phyloP scores from a whole-genome alignment of 1,140 invertebrate species.

The Macrosteles quadrilineatus region DNA sequence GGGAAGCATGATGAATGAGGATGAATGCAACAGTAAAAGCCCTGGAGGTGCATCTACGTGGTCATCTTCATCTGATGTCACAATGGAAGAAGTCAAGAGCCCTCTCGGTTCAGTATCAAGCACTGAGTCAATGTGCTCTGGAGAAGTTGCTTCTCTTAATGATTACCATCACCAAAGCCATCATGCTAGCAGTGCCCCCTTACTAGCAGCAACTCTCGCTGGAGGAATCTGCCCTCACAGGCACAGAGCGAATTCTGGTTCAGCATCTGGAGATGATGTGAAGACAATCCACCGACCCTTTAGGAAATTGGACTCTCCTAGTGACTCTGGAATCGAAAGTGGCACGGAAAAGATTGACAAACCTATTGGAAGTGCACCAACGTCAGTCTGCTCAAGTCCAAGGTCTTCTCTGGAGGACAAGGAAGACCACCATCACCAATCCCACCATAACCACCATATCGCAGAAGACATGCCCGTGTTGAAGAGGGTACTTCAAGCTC shows the following conservation, averaged over 20 bases:
- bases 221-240: slow-evolving; percentile 64
- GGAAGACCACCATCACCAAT: slow-evolving; percentile 57
- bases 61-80: slow-evolving; percentile 69
- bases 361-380: slow-evolving; percentile 66
- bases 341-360: slow-evolving; percentile 85
- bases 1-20: slow-evolving; percentile 48
- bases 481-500: slow-evolving; percentile 87
- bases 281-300: slow-evolving; percentile 62
- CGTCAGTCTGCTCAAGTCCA: slow-evolving; percentile 81
- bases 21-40: slow-evolving; percentile 54
- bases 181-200: slow-evolving; percentile 63
- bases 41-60: slow-evolving; percentile 60
- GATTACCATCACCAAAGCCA: slow-evolving; percentile 50
- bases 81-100: slow-evolving; percentile 81
- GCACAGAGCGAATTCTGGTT: slow-evolving; percentile 69
- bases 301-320: slow-evolving; percentile 84
- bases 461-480: slow-evolving; percentile 92
- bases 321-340: slow-evolving; percentile 89
- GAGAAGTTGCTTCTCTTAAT: slow-evolving; percentile 62
- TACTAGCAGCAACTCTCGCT: slow-evolving; percentile 75
- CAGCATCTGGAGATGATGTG: slow-evolving; percentile 67
- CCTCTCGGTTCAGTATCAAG: slow-evolving; percentile 83
- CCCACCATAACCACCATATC: slow-evolving; percentile 49
- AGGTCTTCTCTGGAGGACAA: slow-evolving; percentile 82
- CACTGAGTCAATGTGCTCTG: slow-evolving; percentile 72